A percentile compares a stretch with the other conserved stretches of the same genome.
phyloP scores from a whole-genome alignment of 2,888 invertebrate genomes.

The Petrolisthes manimaculis region DNA sequence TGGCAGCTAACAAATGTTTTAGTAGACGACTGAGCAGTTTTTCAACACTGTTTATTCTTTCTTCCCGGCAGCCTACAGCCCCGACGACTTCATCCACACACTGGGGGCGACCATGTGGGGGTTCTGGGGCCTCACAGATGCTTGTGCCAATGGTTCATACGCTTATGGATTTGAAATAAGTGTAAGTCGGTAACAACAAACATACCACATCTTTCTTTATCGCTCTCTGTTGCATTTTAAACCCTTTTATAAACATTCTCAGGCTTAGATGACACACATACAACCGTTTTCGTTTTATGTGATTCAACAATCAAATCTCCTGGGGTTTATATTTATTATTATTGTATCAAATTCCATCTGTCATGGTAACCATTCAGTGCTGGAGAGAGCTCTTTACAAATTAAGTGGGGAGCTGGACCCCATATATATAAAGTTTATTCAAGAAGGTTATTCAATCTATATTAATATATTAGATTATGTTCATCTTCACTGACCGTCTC shows the following conservation, averaged over 20 bases:
- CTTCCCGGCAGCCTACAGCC: slow-evolving; percentile 2
- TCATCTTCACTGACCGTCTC: background rate
- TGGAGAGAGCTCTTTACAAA: too few species aligned
- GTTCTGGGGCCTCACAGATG: slow-evolving; percentile 36
- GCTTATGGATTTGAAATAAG: slow-evolving; percentile 23
- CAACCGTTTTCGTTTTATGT: background rate
- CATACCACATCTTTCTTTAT: background rate
- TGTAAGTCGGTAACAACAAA: background rate
- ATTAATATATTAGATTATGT: background rate
- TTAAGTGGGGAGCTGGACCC: too few species aligned
- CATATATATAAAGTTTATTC: too few species aligned
- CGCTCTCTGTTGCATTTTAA: background rate
- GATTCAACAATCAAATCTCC: background rate
- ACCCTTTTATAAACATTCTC: background rate
- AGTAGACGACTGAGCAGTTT: too few species aligned
- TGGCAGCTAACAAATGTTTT: too few species aligned
- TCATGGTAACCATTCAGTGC: too few species aligned
- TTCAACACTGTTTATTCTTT: background rate
- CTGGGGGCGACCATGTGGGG: slow-evolving; percentile 44
- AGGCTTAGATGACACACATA: background rate
- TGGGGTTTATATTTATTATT: background rate
- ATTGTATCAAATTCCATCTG: background rate
- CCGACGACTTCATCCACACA: slow-evolving; percentile 40
- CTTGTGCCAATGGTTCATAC: slow-evolving; percentile 36
- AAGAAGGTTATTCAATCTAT: background rate